Evolutionary conservation across 2,113 vertebrate species (phyloP), one percentile per base, ranked within the genome.

Genomic region (Hassar affinis): DNA sequence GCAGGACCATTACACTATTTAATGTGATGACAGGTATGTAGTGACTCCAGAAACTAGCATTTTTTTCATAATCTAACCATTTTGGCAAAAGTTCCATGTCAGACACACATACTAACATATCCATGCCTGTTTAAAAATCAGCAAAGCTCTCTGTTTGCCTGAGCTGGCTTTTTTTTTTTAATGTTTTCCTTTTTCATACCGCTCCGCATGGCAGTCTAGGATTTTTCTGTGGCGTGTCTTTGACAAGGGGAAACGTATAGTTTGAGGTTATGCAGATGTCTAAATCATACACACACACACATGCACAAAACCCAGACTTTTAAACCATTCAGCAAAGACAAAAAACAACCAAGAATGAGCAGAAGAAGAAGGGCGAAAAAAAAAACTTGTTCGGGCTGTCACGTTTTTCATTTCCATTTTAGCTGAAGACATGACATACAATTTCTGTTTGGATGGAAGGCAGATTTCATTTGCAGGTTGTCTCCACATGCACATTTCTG

Each of bases 1-100:
- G 86, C 85, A 79, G 69, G 76, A 88, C 83, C 78, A 87, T 91
- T 91, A 92, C 88, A 90, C 68, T 51, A 52, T 78, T 86, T 89
- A 90, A 90, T 90, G 86, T 89, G 86, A 72, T 79, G 80, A 81
- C 79, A 64, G 84, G n/a, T 51, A 33, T 66, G 56, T 35, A 38
- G 9, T 62, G 61, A 87, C 78, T 66, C 30, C 64, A 35, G n/a
- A 52, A 81, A 69, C 83, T 81, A 42, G 71, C 42, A 51, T 51
- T 76, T 76, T 17, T 49, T 7, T 30, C 49, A 14, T 71, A 62
- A 45, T 45, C 17, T 30, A 78, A 77, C 59, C 35, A 68, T 87
- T 80, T 84, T 49, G 38, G 71, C 66, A 38, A 56, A 56, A 77
- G 18, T 22, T 77, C 45, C 45, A 20, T 62, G 57, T 79, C 59